Base-by-base conservation (phyloP, 2,113 vertebrate genomes). In the Struthidea cinerea region DNA sequence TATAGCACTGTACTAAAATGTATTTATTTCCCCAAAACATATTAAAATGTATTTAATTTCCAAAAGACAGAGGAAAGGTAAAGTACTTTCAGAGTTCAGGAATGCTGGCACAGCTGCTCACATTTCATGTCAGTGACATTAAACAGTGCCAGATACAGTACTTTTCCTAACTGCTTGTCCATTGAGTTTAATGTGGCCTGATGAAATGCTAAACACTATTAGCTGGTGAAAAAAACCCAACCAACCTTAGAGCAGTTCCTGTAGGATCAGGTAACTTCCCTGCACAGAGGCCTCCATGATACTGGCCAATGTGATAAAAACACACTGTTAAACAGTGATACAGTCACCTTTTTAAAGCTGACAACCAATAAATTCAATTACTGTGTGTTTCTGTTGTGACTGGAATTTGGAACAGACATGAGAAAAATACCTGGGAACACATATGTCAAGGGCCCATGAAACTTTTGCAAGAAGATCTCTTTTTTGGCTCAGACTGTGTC, bases 101-200 rank as follows among this genome's bases (percentile, higher is more conserved):
- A 90, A 81, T 83, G 49, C 74, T 93, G 83, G 78, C 57, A 94
- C 57, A 41, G 88, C 75, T 93, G 71, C 93, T 93, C 79, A 74
- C 56, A 56, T 95, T 94, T 96, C 92, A 92, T 37, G 75, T 94
- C 82, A 95, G 47, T 93, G 93, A 95, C 68, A 92, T 94, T 95
- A 80, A 94, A 42, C 92, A 97, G 93, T 80, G 87, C 93, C 71
- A 96, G 73, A 95, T 84, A 89, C 73, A 78, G 84, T 92, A 78
- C 84, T 93, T 95, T 59, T 59, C 92, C 90, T 94, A 92, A 95
- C 89, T 94, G 86, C 89, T 93, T 89, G 89, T 94, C 81, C 89
- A 47, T 70, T 74, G 86, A 67, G 47, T 92, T 89, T 95, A 96
- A 89, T 84, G 89, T 93, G 91, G 33, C 52, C 77, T 89, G 94